Base-by-base conservation (phyloP, 2,888 invertebrate species). In the Xestia xanthographa region DNA sequence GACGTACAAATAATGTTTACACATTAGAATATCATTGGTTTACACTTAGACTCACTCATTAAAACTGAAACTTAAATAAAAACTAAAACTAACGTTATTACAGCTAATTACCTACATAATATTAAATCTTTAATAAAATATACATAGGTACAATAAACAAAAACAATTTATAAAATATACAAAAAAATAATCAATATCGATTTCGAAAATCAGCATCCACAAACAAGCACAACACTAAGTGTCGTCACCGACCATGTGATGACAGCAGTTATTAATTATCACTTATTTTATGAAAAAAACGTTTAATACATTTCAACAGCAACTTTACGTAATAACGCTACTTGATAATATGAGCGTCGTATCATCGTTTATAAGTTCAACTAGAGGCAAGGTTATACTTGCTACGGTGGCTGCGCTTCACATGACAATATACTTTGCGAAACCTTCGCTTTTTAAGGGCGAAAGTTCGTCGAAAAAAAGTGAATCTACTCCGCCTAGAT, bases 371-470 rank as follows among this genome's bases (percentile, higher is more conserved):
- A 80, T 96, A 56, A 94, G 93, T 83, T 95, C 96, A 8, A 94
- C 95, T 29, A 96, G 93, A 89, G 95, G 95, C 85, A 95, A 93
- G 90, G 93, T 93, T 79, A 92, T 96, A 72, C 86, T 96, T 9
- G 95, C 92, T 2, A 96, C 96, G 9, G 94, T 96, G 5, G 94
- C 91, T 38, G 92, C 92, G 22, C 90, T 96, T 63, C 96, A 96
- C 84, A 76, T 95, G 20, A 93, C 94, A 17, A 94, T 96, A 83
- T 96, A 94, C 85, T 90, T 95, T 41, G 94, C 94, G 0, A 96
- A 95, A 90, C 96, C 96, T 83, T 95, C 95, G 76, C 92, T 94
- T 92, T 96, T 96, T 88, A 95, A 94, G 90, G 88, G 89, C 86
- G 92, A 93, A 50, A 90, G 77, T 73, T 88, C 87, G 53, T 88